These are phyloP conservation scores for Micropterix aruncella DNA, from an alignment of 2,888 invertebrate species.

Conservation along the genomic window DNA sequence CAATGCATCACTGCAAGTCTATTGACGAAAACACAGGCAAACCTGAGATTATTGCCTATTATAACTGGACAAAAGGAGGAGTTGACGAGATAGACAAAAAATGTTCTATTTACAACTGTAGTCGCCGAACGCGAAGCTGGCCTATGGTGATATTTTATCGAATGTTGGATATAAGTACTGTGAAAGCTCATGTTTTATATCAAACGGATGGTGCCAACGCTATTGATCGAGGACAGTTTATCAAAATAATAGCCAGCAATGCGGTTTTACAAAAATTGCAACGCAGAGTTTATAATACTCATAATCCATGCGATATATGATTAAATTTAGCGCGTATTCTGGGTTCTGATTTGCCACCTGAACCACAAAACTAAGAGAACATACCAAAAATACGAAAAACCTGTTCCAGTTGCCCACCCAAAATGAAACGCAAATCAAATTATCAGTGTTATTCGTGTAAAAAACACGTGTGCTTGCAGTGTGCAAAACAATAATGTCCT, in stretches of 20 bases:
- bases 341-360: too few relatives aligned
- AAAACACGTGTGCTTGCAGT: too few relatives aligned
- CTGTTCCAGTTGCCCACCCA: slow-evolving; percentile 6
- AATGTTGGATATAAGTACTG: slow-evolving; percentile 9
- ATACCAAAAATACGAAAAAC: slow-evolving; percentile 5
- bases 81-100: slow-evolving; percentile 9
- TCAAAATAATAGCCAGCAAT: too few relatives aligned
- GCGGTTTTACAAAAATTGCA: slow-evolving; percentile 7
- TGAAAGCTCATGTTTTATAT: slow-evolving; percentile 6
- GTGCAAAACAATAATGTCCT: too few relatives aligned
- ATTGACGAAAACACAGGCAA: slow-evolving; percentile 5
- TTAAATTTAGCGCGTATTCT: slow-evolving; percentile 5
- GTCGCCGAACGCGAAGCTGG: slow-evolving; percentile 11
- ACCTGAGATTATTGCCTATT: slow-evolving; percentile 10
- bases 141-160: slow-evolving; percentile 11
- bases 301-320: slow-evolving; percentile 5
- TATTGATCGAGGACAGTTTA: slow-evolving; percentile 4
- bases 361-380: too few relatives aligned
- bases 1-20: slow-evolving; percentile 11
- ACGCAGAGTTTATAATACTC: slow-evolving; percentile 7
- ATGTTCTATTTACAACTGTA: slow-evolving; percentile 9
- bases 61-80: slow-evolving; percentile 11
- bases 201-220: slow-evolving; percentile 7
- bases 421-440: slow-evolving; percentile 7
- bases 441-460: slow-evolving; percentile 4